These are phyloP conservation scores for Gymnothorax reevesii DNA, from an alignment of 2,797 vertebrate genomes.

Conservation along the genomic window DNA sequence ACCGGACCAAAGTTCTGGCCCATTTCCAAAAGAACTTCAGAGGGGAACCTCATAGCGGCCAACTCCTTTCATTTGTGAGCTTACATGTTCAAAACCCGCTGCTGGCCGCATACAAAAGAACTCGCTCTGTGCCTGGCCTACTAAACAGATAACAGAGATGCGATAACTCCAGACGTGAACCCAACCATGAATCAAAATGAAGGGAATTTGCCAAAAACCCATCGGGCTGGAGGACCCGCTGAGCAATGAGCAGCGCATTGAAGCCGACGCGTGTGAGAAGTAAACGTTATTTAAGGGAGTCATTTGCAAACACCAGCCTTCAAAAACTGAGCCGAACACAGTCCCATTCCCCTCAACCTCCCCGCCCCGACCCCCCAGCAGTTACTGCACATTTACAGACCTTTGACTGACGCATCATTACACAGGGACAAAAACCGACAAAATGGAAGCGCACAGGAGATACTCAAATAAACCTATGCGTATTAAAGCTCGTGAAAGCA, in stretches of 20 bases:
- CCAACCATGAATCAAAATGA: slow-evolving; percentile 59
- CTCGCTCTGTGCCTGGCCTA: slow-evolving; percentile 54
- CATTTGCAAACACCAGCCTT: slow-evolving; percentile 47
- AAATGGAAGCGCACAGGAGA: neutral
- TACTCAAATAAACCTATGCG: neutral
- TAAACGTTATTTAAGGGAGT: slow-evolving; percentile 67
- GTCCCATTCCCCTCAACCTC: neutral
- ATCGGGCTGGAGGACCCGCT: slow-evolving; percentile 61
- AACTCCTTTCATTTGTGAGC: slow-evolving; percentile 64
- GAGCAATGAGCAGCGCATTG: slow-evolving; percentile 57
- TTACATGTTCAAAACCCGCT: slow-evolving; percentile 53
- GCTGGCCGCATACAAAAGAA: slow-evolving; percentile 61
- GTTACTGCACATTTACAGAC: slow-evolving; percentile 27
- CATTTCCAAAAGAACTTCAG: neutral
- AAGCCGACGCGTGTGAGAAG: slow-evolving; percentile 50
- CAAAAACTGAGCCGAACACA: neutral
- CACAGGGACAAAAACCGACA: neutral
- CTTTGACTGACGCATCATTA: slow-evolving; percentile 28
- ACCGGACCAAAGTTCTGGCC: no score
- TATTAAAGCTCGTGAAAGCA: neutral
- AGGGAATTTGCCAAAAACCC: slow-evolving; percentile 60
- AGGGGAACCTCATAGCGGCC: slow-evolving; percentile 62
- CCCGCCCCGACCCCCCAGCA: neutral
- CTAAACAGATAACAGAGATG: slow-evolving; percentile 59
- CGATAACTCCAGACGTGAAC: slow-evolving; percentile 52